Evolutionary conservation across 2,797 vertebrate species (phyloP).

Genomic region (Kryptolebias ocellatus): DNA sequence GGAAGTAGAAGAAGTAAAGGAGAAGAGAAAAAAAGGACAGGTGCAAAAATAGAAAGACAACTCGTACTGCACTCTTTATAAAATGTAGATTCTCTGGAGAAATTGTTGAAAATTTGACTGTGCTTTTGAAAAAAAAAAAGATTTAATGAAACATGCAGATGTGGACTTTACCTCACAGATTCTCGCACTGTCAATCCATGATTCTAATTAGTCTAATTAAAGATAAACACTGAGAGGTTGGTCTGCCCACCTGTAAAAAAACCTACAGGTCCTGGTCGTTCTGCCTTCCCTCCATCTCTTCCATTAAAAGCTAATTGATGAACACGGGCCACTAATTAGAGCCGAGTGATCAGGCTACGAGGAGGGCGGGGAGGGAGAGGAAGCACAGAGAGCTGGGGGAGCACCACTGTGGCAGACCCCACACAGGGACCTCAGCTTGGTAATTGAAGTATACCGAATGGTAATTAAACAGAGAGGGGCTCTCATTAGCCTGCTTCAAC

Average conservation of each 20-base stretch:
- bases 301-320: conserved; percentile 82
- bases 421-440: conserved; percentile 70
- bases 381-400: conserved; percentile 60
- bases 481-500: conserved; percentile 77
- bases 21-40: conserved; percentile 39
- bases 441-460: conserved; percentile 80
- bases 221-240: conserved; percentile 56
- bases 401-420: conserved; percentile 59
- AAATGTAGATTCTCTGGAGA: conserved; percentile 33
- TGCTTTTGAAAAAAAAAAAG: conserved; percentile 17
- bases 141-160: conserved; percentile 32
- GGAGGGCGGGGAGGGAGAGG: conserved; percentile 50
- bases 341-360: conserved; percentile 69
- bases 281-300: conserved; percentile 65
- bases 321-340: conserved; percentile 79
- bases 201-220: conserved; percentile 68
- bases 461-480: conserved; percentile 78
- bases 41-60: conserved; percentile 42
- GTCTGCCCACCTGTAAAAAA: conserved; percentile 70
- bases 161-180: conserved; percentile 25
- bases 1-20: conserved; percentile 34
- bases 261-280: conserved; percentile 58
- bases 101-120: conserved; percentile 39
- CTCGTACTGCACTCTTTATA: background rate
- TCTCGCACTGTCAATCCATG: conserved; percentile 35